A percentile compares a stretch with the other conserved stretches of the same genome.
phyloP scores from a whole-genome alignment of 2,113 vertebrate genomes.

The Dipodomys ordii region DNA sequence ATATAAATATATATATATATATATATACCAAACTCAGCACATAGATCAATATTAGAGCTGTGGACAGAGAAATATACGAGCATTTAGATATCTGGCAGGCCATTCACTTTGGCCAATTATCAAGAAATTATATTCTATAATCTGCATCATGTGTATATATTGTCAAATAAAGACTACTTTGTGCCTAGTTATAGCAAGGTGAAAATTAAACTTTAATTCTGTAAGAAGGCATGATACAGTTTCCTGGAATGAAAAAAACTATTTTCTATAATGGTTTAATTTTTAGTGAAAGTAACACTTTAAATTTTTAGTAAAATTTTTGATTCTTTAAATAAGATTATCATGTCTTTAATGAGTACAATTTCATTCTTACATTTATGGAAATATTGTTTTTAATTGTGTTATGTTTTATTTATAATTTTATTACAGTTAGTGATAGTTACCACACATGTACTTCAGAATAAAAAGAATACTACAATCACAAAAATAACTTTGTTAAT shows the following conservation, averaged over 20 bases:
- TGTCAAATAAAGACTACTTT: not conserved
- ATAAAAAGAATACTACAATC: not conserved
- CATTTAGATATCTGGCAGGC: not conserved
- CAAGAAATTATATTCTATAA: not conserved
- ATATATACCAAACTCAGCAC: not conserved
- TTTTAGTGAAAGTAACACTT: not conserved
- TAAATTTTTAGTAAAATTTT: not conserved
- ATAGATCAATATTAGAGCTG: not conserved
- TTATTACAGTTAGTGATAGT: too few relatives aligned
- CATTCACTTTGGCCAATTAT: not conserved
- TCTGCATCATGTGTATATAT: not conserved
- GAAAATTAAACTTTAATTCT: not conserved
- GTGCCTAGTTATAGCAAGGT: not conserved
- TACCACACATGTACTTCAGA: not conserved
- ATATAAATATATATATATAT: too few relatives aligned
- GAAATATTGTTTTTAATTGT: too few relatives aligned
- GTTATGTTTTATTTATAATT: too few relatives aligned
- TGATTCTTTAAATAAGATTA: too few relatives aligned
- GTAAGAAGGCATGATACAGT: not conserved
- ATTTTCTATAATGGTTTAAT: not conserved
- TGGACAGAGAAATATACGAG: not conserved
- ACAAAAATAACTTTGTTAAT: not conserved
- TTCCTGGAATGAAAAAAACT: not conserved
- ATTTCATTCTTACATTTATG: too few relatives aligned
- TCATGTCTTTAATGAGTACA: too few relatives aligned